Evolutionary conservation across 2,113 vertebrate genomes (phyloP).

Genomic region (Sula dactylatra): DNA sequence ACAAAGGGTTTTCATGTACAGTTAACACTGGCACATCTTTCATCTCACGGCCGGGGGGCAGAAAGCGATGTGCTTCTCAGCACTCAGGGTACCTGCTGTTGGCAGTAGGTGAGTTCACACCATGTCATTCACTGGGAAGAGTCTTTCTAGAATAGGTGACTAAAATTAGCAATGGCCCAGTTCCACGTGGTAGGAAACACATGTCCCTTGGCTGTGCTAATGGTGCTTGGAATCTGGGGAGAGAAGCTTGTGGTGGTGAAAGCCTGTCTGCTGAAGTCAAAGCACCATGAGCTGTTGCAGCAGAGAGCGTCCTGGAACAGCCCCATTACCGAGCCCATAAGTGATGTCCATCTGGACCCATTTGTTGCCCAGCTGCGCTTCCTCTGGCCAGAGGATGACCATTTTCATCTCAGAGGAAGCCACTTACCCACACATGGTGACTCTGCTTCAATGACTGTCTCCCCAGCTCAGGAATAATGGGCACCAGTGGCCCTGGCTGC

Average conservation of each 20-base stretch:
- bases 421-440: rapidly evolving
- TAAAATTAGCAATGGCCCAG: rapidly evolving
- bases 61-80: background rate
- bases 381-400: background rate
- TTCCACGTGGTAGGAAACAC: background rate
- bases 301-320: background rate
- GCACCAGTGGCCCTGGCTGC: rapidly evolving
- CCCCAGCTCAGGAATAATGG: no score
- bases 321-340: background rate
- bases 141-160: background rate
- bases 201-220: background rate
- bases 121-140: background rate
- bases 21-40: background rate
- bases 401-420: background rate
- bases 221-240: background rate
- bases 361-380: background rate
- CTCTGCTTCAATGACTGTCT: background rate
- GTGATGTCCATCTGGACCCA: no score
- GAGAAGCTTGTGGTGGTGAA: background rate
- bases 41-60: background rate
- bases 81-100: background rate
- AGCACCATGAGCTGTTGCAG: background rate
- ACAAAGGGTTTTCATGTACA: background rate
- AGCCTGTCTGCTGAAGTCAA: background rate
- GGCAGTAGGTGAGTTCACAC: background rate